Evolutionary conservation across 2,797 vertebrate genomes (phyloP).

Genomic region (Neosalanx taihuensis): DNA sequence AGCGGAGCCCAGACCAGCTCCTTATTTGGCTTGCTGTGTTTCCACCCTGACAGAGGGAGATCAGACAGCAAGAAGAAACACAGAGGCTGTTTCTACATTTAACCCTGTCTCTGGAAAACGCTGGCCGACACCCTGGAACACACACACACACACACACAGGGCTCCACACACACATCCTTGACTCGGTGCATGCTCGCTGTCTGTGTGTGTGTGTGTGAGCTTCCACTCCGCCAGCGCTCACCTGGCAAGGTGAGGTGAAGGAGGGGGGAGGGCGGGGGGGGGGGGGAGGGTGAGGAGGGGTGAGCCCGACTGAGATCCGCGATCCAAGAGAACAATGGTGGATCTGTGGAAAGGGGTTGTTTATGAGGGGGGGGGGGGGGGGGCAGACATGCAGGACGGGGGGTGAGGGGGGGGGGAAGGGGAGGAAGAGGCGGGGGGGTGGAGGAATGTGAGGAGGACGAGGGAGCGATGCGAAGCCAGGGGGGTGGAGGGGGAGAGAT

Average conservation of each 20-base stretch:
- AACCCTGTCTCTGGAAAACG: conserved; percentile 67
- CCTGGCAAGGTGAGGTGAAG: neutral
- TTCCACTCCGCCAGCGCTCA: neutral
- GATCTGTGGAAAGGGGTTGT: conserved; percentile 1
- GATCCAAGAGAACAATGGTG: neutral
- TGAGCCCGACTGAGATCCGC: neutral
- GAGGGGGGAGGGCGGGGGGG: neutral
- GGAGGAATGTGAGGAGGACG: too few species aligned
- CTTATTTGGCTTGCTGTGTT: conserved; percentile 85
- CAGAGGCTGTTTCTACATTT: conserved; percentile 78
- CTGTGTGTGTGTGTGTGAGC: conserved; percentile 11
- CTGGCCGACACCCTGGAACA: conserved; percentile 27
- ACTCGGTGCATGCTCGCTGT: neutral
- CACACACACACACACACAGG: neutral
- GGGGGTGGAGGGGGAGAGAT: too few species aligned
- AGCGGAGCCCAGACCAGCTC: conserved; percentile 60
- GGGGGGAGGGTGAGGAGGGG: too few species aligned
- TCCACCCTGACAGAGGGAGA: conserved; percentile 64
- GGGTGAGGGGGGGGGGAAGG: too few species aligned
- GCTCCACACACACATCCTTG: neutral
- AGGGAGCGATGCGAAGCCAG: too few species aligned
- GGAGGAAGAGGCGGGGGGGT: too few species aligned
- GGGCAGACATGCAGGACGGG: neutral
- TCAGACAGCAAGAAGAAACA: conserved; percentile 34
- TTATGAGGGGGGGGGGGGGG: neutral